Evolutionary conservation across 2,888 invertebrate genomes (phyloP).

Genomic region (Machimus rusticus): DNA sequence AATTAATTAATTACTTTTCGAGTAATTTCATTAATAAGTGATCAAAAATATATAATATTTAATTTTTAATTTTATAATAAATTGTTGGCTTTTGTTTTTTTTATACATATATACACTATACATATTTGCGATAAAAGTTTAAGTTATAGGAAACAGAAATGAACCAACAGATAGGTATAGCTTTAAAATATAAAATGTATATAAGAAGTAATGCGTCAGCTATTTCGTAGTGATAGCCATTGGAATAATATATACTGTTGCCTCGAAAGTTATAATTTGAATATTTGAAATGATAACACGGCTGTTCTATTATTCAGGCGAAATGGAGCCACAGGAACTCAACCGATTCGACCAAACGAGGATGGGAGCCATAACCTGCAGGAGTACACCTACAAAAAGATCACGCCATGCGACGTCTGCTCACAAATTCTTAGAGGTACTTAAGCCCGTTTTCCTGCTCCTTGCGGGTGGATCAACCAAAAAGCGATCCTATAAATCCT

Average conservation of each 20-base stretch:
- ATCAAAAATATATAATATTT: too few relatives aligned
- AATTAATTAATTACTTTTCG: too few relatives aligned
- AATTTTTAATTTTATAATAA: too few relatives aligned
- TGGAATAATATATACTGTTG: neutral
- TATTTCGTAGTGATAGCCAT: neutral
- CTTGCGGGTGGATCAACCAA: neutral
- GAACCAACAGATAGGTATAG: neutral
- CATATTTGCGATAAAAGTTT: neutral
- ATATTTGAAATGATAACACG: neutral
- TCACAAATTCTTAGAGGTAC: conserved; percentile 90
- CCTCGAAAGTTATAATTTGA: neutral
- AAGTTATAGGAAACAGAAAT: neutral
- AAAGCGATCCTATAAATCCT: neutral
- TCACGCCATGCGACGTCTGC: conserved; percentile 93
- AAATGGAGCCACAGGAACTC: conserved; percentile 73
- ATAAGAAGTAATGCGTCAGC: neutral
- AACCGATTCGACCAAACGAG: conserved; percentile 60
- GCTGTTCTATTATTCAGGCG: conserved; percentile 65
- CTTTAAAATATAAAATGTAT: neutral
- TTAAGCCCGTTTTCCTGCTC: neutral
- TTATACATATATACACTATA: neutral
- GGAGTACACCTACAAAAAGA: conserved; percentile 95
- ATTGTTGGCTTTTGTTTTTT: too few relatives aligned
- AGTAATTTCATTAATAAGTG: too few relatives aligned
- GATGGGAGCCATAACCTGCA: conserved; percentile 79